Percentiles rank a stretch among this genome's conserved stretches.
These are phyloP conservation scores for Rhopilema esculentum DNA, from an alignment of 30 jellyfish, hydroid and myxozoan genomes.

Conservation along the genomic window DNA sequence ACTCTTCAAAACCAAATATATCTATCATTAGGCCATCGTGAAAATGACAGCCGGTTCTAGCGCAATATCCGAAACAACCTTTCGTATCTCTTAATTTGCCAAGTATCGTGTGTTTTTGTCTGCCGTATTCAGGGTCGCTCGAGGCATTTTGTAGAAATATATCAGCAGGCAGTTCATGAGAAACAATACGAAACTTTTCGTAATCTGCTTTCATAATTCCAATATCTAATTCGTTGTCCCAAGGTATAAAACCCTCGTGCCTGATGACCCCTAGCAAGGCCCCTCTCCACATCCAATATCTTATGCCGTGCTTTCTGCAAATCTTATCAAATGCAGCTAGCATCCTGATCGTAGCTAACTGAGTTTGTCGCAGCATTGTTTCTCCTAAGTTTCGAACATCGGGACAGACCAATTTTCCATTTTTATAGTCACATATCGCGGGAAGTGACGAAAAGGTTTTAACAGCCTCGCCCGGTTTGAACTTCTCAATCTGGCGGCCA, in stretches of 20 bases:
- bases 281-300: constrained; percentile 91
- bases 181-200: constrained; percentile 66
- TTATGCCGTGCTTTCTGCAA: constrained; percentile 72
- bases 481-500: constrained; percentile 21
- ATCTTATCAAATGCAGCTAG: constrained; percentile 67
- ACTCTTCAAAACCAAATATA: constrained; percentile 69
- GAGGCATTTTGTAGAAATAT: constrained; percentile 74
- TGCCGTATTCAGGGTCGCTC: constrained; percentile 65
- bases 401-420: constrained; percentile 69
- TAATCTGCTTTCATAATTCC: constrained; percentile 82
- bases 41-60: constrained; percentile 70
- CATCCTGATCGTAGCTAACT: constrained; percentile 72
- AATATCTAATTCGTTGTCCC: constrained; percentile 91
- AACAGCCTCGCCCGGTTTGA: constrained; percentile 12
- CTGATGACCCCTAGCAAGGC: constrained; percentile 85
- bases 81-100: constrained; percentile 78
- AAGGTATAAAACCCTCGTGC: constrained; percentile 70
- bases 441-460: constrained; percentile 18
- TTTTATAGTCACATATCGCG: constrained; percentile 31
- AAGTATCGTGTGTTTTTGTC: not conserved
- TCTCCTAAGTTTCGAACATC: constrained; percentile 86
- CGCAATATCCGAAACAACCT: constrained; percentile 85
- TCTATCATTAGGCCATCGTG: constrained; percentile 94
- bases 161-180: constrained; percentile 83
- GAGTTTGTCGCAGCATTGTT: constrained; percentile 87